Base-by-base conservation (phyloP, 2,797 vertebrate genomes). In the Menidia menidia region DNA sequence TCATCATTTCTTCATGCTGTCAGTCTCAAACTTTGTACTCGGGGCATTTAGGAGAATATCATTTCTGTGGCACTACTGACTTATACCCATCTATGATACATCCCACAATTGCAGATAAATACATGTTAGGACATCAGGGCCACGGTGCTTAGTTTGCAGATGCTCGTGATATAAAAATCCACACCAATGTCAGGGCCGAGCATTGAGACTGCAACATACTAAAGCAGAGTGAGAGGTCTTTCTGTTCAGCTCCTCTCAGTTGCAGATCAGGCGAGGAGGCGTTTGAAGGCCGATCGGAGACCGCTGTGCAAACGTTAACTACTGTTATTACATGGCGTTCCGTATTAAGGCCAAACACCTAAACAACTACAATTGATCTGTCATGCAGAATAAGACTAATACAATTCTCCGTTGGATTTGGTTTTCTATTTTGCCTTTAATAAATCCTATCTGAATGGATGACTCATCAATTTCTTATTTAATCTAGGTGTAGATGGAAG, bases 241-340 rank as follows among this genome's bases (percentile, higher is more conserved):
- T 8, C 0, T 0, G 8, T 51, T 61, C 6, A 0, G 14, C 15
- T 52, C 55, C 14, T 80, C 52, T 70, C 15, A n/a, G 65, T 30
- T 54, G 4, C 56, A 52, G 86, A 90, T 88, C 86, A 89, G 81
- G 88, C 68, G 80, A 89, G 78, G 61, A 71, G 73, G 73, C 45
- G 64, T 39, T n/a, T 51, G 66, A 52, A 35, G 78, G 9, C 81
- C 82, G 81, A 89, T 77, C 78, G 83, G 65, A 78, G 60, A 3
- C 35, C 44, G 25, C 62, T 65, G 2, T 70, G 61, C 65, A 80
- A 70, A 80, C 60, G 66, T 64, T 25, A 59, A 45, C 13, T 3
- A 42, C 30, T 35, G 50, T 43, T 64, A 80, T 61, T 75, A 70
- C 44, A 41, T 74, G 13, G 35, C 55, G 25, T 56, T 60, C 31